Base-by-base conservation (phyloP, 1,140 invertebrate species). In the Thalassaphorura encarpata region DNA sequence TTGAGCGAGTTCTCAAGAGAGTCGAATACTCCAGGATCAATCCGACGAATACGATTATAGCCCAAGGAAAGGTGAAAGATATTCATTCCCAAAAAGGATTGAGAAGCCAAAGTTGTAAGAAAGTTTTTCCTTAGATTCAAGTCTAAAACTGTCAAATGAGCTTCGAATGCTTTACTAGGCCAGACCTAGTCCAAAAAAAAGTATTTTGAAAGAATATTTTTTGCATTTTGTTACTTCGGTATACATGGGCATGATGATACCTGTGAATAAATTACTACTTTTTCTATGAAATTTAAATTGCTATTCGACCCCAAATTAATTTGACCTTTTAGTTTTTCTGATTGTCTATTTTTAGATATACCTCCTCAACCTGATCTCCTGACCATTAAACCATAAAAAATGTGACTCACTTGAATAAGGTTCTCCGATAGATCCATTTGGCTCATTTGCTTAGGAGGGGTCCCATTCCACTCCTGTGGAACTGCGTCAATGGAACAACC, bases 71-170 rank as follows among this genome's bases (percentile, higher is more conserved):
- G 55, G 33, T 60, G 59, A 31, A 65, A 65, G 40, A 59, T 54
- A 48, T 62, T 61, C 63, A 65, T 65, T 19, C 53, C 52, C 36
- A 50, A 39, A 42, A 65, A 65, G 15, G 63, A 56, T 36, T 28
- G 53, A 56, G 53, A 49, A 58, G 63, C 56, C 39, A 65, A 51
- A 21, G 42, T 40, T 52, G 33, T 21, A 16, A 65, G 29, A 51
- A 61, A 62, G 58, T 65, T 65, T 54, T 60, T 62, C 51, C 51
- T 61, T 51, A 65, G 48, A 46, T 53, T 58, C 60, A 65, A 49
- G 48, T 65, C 63, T 45, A 65, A 47, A 19, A 65, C 60, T 39
- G 53, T 62, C 56, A 65, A 52, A 55, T 65, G 63, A 51, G 56
- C 41, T 50, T 54, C 60, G 31, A 65, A 65, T 3, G 56, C 26